Evolutionary conservation across 2,888 invertebrate genomes (phyloP).

Genomic region (Tachina fera): DNA sequence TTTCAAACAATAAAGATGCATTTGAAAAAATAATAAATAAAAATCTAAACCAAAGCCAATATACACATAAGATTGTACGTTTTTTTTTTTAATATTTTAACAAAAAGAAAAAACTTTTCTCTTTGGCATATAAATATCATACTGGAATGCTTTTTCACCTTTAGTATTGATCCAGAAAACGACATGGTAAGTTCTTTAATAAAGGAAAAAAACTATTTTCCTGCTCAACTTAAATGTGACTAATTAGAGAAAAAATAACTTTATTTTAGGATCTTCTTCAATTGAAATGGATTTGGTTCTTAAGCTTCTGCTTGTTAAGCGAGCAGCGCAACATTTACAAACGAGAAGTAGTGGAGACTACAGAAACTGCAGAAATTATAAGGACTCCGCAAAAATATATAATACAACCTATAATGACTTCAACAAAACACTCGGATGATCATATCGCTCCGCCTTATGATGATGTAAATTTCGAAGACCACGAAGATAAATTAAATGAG

Average conservation of each 20-base stretch:
- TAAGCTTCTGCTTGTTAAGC: constrained; percentile 9
- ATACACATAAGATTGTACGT: too few relatives aligned
- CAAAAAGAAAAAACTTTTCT: constrained; percentile 16
- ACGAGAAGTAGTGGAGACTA: background rate
- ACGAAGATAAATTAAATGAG: constrained; percentile 28
- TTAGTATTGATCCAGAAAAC: constrained; percentile 56
- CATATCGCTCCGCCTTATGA: constrained; percentile 32
- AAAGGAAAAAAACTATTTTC: background rate
- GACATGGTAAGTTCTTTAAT: constrained; percentile 59
- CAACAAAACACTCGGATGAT: constrained; percentile 17
- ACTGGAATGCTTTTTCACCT: constrained; percentile 10
- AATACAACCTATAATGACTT: constrained; percentile 35
- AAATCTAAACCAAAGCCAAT: background rate
- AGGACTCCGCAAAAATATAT: constrained; percentile 52
- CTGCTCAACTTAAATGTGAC: background rate
- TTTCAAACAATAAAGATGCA: constrained; percentile 38
- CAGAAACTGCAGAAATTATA: background rate
- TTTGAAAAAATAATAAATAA: constrained; percentile 5
- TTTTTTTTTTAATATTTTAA: background rate
- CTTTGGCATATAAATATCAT: constrained; percentile 60
- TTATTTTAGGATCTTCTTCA: constrained; percentile 47
- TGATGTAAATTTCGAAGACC: constrained; percentile 41
- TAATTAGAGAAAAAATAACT: background rate
- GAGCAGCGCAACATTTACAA: constrained; percentile 32
- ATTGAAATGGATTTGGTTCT: constrained; percentile 38